Evolutionary conservation across 1,140 invertebrate genomes (phyloP).

Genomic region (Gonatopus flavifemur): DNA sequence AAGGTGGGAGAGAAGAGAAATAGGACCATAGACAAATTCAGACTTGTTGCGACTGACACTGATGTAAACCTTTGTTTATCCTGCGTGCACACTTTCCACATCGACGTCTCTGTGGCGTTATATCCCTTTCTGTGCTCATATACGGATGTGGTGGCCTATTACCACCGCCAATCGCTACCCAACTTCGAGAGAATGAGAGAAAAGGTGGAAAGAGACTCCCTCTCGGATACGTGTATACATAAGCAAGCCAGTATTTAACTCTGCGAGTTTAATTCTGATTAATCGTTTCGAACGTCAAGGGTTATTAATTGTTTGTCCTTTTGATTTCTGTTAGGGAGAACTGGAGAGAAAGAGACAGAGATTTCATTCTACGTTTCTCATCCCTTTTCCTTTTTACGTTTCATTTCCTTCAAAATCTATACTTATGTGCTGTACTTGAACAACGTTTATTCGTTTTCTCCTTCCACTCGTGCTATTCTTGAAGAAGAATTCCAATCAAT

Average conservation of each 20-base stretch:
- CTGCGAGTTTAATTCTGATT: constrained; percentile 53
- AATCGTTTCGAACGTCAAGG: constrained; percentile 36
- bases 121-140: constrained; percentile 1
- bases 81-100: constrained; percentile 18
- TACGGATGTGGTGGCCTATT: no score
- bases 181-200: no score
- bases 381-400: neutral
- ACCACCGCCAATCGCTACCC: no score
- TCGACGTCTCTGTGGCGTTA: no score
- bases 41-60: constrained; percentile 61
- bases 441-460: no score
- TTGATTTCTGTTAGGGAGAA: constrained; percentile 51
- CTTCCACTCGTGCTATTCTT: no score
- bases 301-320: constrained; percentile 59
- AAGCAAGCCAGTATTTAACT: constrained; percentile 38
- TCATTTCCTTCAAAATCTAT: neutral
- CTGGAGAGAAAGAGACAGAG: constrained; percentile 17
- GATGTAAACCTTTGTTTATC: constrained; percentile 58
- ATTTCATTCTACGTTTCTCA: constrained; percentile 15
- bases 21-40: constrained; percentile 50
- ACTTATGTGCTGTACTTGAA: no score
- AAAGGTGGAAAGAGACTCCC: no score
- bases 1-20: no score
- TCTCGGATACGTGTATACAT: neutral
- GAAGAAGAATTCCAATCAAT: no score